These are phyloP conservation scores for Notodonta ziczac DNA, from an alignment of 2,888 invertebrate genomes.

Conservation along the genomic window DNA sequence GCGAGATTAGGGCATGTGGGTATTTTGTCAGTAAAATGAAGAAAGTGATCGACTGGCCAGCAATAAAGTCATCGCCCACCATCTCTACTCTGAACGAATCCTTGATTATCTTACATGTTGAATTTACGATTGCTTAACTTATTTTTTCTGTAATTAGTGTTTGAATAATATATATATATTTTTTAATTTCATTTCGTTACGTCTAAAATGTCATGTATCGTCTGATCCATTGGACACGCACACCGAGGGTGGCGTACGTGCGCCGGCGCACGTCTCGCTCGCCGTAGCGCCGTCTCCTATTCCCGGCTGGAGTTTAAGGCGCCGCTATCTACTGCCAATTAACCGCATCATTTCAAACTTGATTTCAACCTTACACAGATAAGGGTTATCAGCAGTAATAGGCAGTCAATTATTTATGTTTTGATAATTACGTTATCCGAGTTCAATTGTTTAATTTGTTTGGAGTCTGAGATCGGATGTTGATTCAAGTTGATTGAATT, in stretches of 20 bases:
- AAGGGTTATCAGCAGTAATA: conserved; percentile 2
- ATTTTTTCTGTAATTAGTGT: too few species aligned
- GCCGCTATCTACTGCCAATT: conserved; percentile 46
- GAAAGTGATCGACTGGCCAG: too few species aligned
- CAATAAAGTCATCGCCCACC: too few species aligned
- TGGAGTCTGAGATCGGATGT: background rate
- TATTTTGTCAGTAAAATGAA: too few species aligned
- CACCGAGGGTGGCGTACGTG: conserved; percentile 72
- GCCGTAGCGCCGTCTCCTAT: conserved; percentile 50
- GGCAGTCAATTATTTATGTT: conserved; percentile 5
- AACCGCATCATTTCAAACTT: conserved; percentile 25
- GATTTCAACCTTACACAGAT: conserved; percentile 19
- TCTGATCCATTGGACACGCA: conserved; percentile 44
- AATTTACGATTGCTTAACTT: too few species aligned
- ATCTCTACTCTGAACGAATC: too few species aligned
- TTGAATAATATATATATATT: too few species aligned
- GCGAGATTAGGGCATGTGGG: too few species aligned
- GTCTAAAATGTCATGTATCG: background rate
- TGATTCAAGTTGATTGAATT: background rate
- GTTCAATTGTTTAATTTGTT: conserved; percentile 2
- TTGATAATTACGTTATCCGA: background rate
- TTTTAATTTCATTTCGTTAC: too few species aligned
- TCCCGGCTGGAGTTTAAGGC: conserved; percentile 56
- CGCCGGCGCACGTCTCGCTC: conserved; percentile 64
- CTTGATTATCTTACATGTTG: too few species aligned